Evolutionary conservation across 2,113 vertebrate species (phyloP).

Genomic region (Sclerurus mexicanus): DNA sequence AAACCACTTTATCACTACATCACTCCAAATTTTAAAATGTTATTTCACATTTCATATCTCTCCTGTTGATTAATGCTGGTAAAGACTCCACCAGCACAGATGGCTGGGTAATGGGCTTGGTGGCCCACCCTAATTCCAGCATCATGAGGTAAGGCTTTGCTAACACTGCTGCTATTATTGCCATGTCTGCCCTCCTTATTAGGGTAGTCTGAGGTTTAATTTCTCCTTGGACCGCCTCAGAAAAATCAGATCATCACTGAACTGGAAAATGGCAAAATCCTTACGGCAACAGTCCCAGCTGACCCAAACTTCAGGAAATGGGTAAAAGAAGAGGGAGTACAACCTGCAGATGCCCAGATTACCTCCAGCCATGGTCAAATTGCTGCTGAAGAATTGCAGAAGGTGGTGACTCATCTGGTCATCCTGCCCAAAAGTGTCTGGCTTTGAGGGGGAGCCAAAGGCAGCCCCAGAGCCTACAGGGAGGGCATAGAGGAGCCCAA

Average conservation of each 20-base stretch:
- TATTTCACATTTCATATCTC: conserved; percentile 58
- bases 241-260: neutral
- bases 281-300: neutral
- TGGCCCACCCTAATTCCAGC: conserved; percentile 66
- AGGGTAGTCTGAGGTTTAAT: neutral
- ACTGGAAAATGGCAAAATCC: neutral
- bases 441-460: neutral
- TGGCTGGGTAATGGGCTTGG: conserved; percentile 52
- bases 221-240: neutral
- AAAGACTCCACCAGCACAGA: conserved; percentile 46
- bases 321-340: neutral
- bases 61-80: conserved; percentile 56
- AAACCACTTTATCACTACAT: neutral
- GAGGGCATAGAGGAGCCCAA: neutral
- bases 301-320: neutral
- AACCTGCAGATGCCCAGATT: neutral
- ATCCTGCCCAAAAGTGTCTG: rapidly evolving
- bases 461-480: neutral
- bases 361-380: neutral
- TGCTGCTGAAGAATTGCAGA: neutral
- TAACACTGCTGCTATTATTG: neutral
- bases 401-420: neutral
- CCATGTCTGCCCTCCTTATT: neutral
- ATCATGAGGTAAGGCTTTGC: conserved; percentile 67
- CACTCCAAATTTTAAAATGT: neutral